Percentiles rank a stretch among this genome's conserved stretches.
These are phyloP conservation scores for Rhizoglyphus robini DNA, from an alignment of 1,140 invertebrate species.

Conservation along the genomic window DNA sequence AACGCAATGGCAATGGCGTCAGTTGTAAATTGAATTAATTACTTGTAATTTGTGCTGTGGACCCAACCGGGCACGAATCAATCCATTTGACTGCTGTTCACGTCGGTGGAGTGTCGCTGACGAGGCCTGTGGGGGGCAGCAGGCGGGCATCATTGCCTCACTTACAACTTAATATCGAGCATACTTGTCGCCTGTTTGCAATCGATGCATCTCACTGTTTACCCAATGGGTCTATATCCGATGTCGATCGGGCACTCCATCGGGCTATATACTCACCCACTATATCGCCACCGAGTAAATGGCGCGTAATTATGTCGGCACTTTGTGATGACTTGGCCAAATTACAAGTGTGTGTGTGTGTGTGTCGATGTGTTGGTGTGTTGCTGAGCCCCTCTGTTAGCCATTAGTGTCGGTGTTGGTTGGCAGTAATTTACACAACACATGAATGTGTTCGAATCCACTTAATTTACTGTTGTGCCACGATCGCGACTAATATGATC, in stretches of 20 bases:
- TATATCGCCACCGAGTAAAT: not conserved
- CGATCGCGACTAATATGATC: too few species aligned
- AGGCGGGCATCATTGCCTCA: too few species aligned
- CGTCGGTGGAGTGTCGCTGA: not conserved
- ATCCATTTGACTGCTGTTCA: not conserved
- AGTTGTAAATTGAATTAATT: conserved; percentile 9
- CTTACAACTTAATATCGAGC: conserved; percentile 10
- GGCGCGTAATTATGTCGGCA: conserved; percentile 13
- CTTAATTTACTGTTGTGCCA: too few species aligned
- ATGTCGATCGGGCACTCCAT: not conserved
- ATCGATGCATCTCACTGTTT: not conserved
- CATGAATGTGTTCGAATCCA: too few species aligned
- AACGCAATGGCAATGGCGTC: not conserved
- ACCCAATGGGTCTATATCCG: not conserved
- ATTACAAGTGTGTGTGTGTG: conserved; percentile 5
- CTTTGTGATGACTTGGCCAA: conserved; percentile 13
- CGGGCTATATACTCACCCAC: not conserved
- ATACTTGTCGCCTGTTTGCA: conserved; percentile 1
- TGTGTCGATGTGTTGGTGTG: not conserved
- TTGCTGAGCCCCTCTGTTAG: not conserved
- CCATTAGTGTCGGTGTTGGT: too few species aligned
- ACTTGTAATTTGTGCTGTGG: not conserved
- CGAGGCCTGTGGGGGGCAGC: too few species aligned
- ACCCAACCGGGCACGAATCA: not conserved
- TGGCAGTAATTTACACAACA: too few species aligned